Evolutionary conservation across 2,113 vertebrate species (phyloP), one percentile per base, ranked within the genome.

Genomic region (Riparia riparia): DNA sequence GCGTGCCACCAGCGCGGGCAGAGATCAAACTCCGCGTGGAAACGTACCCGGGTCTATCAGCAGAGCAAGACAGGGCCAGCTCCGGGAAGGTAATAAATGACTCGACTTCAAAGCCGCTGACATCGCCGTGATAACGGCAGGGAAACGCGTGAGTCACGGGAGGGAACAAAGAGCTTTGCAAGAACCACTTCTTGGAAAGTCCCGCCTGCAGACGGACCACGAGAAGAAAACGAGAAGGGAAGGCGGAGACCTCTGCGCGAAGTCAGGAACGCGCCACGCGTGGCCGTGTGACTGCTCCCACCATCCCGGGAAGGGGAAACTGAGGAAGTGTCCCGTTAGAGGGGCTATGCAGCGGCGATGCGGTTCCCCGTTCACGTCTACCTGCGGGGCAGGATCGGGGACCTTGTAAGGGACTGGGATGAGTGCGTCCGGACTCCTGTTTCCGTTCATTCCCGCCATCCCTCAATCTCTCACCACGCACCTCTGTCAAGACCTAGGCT

Each of bases 61-160:
- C 58, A 88, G 14, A 47, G 86, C 70, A 49, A 68, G 91, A 90
- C 91, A 91, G 86, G 91, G 89, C 90, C 74, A 94, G 73, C 81
- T 90, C 60, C 84, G 51, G 74, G 41, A 78, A 49, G 41, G 86
- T 97, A 95, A 97, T 96, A 94, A 97, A 97, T 97, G 90, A 94
- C 96, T 34, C 42, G 78, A 96, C 96, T 97, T 97, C 97, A 97
- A 97, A 97, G 97, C 86, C 56, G 10, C 79, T 93, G 71, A 50
- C 93, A 80, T 82, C 44, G 44, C 42, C 79, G 77, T 80, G 97
- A 96, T 97, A 97, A 95, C 80, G 74, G 41, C 73, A 9, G 85
- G 42, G 78, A 95, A 86, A 96, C 34, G 74, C 45, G 91, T 47
- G 92, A 93, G 90, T 86, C 90, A 66, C 41, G 64, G 60, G 47